Evolutionary conservation across 2,113 vertebrate genomes (phyloP).

Genomic region (Thunnus thynnus): DNA sequence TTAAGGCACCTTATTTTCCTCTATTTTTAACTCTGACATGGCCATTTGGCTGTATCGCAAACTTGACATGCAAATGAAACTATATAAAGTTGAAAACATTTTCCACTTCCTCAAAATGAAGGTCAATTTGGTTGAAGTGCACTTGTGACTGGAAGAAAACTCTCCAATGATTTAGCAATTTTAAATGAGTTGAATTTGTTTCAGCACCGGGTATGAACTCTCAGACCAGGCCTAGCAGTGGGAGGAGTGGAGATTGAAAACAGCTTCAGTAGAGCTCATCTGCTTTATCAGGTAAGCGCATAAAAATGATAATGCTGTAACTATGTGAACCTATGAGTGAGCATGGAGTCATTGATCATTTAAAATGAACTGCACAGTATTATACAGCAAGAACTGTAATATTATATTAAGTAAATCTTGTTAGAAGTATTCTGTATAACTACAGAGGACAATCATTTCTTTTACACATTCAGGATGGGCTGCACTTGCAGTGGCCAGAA

Average conservation of each 20-base stretch:
- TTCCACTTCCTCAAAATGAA: conserved; percentile 53
- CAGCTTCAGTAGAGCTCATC: conserved; percentile 43
- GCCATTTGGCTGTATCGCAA: background rate
- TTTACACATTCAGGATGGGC: conserved; percentile 80
- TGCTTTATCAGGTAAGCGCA: conserved; percentile 68
- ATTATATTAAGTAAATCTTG: background rate
- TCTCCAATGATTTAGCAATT: background rate
- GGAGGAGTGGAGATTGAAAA: conserved; percentile 65
- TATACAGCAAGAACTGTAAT: background rate
- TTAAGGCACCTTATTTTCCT: conserved; percentile 3
- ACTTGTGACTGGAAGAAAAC: background rate
- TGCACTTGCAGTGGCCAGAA: conserved; percentile 79
- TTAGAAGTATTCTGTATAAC: background rate
- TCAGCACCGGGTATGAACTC: conserved; percentile 68
- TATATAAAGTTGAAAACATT: conserved; percentile 28
- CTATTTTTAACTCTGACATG: conserved; percentile 1
- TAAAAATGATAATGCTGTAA: background rate
- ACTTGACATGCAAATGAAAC: conserved; percentile 14
- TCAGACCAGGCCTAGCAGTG: conserved; percentile 23
- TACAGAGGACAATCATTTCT: background rate
- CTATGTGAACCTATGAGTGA: background rate
- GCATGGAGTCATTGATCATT: background rate
- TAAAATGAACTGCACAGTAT: background rate
- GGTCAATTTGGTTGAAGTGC: background rate
- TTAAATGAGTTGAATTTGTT: background rate